Evolutionary conservation across 1,140 invertebrate genomes (phyloP), one percentile per base, ranked within the genome.

Genomic region (Daktulosphaira vitifoliae): DNA sequence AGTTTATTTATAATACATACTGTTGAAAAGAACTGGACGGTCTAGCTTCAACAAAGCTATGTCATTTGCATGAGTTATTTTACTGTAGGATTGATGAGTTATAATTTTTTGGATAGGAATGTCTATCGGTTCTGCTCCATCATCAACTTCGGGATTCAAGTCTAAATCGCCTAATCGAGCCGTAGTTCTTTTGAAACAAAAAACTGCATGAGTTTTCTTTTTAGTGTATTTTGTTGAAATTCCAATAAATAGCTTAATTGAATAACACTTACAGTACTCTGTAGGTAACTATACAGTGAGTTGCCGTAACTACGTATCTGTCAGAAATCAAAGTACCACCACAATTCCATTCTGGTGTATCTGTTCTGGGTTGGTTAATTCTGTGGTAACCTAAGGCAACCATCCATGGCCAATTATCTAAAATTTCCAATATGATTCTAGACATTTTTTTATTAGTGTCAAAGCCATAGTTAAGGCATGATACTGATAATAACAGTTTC

Each of bases 241-340:
- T 5, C 5, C 29, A 5, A n/a, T n/a, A n/a, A n/a, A 33, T 11
- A 33, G 5, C 11, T 11, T n/a, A n/a, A n/a, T n/a, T n/a, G n/a
- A n/a, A n/a, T n/a, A n/a, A 33, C 29, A 33, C 5, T 33, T 33
- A 6, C 11, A 6, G 5, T 11, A 11, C 5, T 6, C 29, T 11
- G 11, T 5, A 6, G 29, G 5, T 11, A 11, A 5, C 11, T 6
- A 83, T 78, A 65, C 82, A 84, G 70, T 84, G 82, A 13, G 81
- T 82, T 3, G 82, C 82, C 0, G 81, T 82, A 1, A 84, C 66
- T 1, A 84, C 71, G 69, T 83, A 81, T 51, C 73, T 75, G 56
- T 79, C 74, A 25, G 80, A 83, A 51, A 85, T 79, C 8, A 85
- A 70, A 5, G 81, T 13, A 11, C 80, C 82, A 5, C 83, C 82